Conservation (phyloP, 2,113 vertebrate species). For the Stomatorhinus ivindoensis region DNA sequence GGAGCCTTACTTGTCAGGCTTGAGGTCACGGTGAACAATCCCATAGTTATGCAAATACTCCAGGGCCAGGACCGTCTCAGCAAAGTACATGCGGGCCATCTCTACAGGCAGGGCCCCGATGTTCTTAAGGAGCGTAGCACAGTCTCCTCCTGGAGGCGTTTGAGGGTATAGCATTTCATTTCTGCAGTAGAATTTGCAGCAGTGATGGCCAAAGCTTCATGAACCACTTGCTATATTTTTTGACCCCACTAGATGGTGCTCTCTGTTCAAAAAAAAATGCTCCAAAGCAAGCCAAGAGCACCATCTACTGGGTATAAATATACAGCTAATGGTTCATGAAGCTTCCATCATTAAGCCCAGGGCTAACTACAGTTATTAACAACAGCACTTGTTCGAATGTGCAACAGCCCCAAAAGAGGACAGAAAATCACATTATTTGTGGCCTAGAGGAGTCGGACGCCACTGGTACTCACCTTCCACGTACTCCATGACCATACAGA, state of each 20-base stretch:
- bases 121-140: conserved; percentile 87
- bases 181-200: neutral
- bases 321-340: too few relatives aligned
- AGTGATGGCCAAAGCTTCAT: too few relatives aligned
- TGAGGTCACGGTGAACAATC: conserved; percentile 89
- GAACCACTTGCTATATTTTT: too few relatives aligned
- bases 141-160: conserved; percentile 75
- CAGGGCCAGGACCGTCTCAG: conserved; percentile 82
- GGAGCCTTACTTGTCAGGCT: conserved; percentile 83
- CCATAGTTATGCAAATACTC: conserved; percentile 92
- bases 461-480: conserved; percentile 71
- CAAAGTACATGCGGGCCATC: conserved; percentile 85
- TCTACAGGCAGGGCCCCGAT: conserved; percentile 86
- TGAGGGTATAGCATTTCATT: neutral
- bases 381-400: neutral
- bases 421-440: neutral
- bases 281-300: too few relatives aligned
- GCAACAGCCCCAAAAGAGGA: neutral
- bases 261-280: too few relatives aligned
- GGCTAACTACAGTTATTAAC: neutral
- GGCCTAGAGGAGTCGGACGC: neutral
- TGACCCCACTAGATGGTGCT: too few relatives aligned
- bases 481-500: conserved; percentile 95
- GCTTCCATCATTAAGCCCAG: neutral
- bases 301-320: too few relatives aligned